These are phyloP conservation scores for Hybognathus amarus DNA, from an alignment of 2,797 vertebrate genomes.

Conservation along the genomic window DNA sequence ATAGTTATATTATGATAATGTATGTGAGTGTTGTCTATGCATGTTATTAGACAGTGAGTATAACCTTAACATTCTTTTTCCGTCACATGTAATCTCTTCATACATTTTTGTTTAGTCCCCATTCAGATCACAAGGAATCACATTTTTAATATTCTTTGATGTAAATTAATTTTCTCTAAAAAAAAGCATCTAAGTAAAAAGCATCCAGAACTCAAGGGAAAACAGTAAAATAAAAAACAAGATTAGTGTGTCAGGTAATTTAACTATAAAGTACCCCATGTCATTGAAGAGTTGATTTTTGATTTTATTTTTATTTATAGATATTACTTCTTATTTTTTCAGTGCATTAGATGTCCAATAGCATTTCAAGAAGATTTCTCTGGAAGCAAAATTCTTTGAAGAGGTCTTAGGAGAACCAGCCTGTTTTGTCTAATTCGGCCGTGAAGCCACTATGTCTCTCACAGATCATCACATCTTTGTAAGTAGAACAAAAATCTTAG, in stretches of 20 bases:
- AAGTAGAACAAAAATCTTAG: constrained; percentile 72
- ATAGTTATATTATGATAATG: neutral
- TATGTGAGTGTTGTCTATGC: neutral
- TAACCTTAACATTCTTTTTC: neutral
- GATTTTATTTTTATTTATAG: neutral
- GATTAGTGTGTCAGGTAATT: neutral
- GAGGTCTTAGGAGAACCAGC: constrained; percentile 38
- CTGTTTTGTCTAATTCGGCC: constrained; percentile 37
- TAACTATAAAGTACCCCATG: neutral
- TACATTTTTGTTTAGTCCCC: neutral
- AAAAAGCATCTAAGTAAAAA: neutral
- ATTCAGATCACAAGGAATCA: neutral
- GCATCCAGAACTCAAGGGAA: neutral
- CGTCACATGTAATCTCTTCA: neutral
- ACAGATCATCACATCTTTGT: constrained; percentile 93
- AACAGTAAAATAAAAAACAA: neutral
- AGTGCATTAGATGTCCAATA: constrained; percentile 60
- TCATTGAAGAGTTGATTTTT: neutral
- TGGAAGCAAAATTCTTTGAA: constrained; percentile 60
- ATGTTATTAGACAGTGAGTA: neutral
- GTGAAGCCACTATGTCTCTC: constrained; percentile 81
- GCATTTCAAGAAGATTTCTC: constrained; percentile 57
- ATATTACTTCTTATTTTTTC: constrained; percentile 19
- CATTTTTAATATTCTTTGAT: neutral
- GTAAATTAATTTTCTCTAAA: neutral